These are phyloP conservation scores for Asobara japonica DNA, from an alignment of 1,140 invertebrate species.

Conservation along the genomic window DNA sequence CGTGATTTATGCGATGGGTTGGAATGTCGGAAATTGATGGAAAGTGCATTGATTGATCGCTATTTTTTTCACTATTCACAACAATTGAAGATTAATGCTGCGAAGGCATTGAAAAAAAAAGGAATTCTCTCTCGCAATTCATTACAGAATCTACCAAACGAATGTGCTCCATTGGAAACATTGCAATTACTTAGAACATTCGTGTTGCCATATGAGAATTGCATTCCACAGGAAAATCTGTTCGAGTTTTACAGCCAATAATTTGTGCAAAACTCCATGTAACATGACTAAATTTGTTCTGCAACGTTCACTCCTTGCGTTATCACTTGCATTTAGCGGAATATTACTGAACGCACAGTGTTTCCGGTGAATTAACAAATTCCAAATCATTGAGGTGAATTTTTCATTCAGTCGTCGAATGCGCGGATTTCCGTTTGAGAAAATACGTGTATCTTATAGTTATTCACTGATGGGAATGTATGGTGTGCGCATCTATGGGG, in stretches of 20 bases:
- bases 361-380: neutral
- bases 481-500: neutral
- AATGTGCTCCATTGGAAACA: neutral
- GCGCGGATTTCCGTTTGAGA: neutral
- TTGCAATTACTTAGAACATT: neutral
- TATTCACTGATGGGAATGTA: conserved; percentile 13
- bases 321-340: too few species aligned
- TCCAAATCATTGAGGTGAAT: neutral
- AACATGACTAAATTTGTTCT: neutral
- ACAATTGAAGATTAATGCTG: too few species aligned
- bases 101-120: too few species aligned
- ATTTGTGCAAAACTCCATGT: neutral
- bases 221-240: neutral
- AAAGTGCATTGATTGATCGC: too few species aligned
- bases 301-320: neutral
- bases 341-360: too few species aligned
- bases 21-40: too few species aligned
- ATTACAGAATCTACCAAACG: neutral
- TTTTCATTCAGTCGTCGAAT: neutral
- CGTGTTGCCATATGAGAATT: too few species aligned
- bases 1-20: too few species aligned
- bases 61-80: too few species aligned
- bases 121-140: neutral
- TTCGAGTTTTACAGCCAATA: neutral
- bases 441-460: conserved; percentile 2